Evolutionary conservation across 2,888 invertebrate genomes (phyloP).

Genomic region (Parelbella ahira): DNA sequence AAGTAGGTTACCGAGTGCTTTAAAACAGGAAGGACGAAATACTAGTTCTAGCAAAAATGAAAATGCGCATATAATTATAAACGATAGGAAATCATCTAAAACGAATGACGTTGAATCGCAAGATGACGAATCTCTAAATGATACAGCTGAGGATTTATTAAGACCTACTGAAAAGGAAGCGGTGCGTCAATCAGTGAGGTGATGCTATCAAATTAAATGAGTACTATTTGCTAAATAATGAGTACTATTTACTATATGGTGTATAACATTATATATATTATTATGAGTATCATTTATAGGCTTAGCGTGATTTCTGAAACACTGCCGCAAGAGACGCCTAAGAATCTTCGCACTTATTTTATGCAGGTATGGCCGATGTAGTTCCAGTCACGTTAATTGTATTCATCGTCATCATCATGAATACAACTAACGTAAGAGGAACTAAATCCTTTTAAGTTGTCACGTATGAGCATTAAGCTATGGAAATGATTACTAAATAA

Average conservation of each 20-base stretch:
- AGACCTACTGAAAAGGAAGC: constrained; percentile 32
- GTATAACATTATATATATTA: too few species aligned
- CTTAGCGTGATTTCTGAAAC: constrained; percentile 42
- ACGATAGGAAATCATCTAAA: constrained; percentile 3
- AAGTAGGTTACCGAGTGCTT: constrained; percentile 30
- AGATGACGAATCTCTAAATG: constrained; percentile 15
- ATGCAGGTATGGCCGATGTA: constrained; percentile 54
- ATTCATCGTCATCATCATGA: too few species aligned
- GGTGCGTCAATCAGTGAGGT: constrained; percentile 43
- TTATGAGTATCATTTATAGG: too few species aligned
- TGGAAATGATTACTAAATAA: too few species aligned
- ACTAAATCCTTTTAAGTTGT: too few species aligned
- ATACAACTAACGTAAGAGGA: too few species aligned
- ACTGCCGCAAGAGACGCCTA: constrained; percentile 27
- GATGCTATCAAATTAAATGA: too few species aligned
- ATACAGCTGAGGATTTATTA: constrained; percentile 36
- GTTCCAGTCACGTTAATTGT: too few species aligned
- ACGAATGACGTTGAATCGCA: constrained; percentile 6
- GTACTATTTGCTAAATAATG: too few species aligned
- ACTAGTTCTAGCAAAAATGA: constrained; percentile 29
- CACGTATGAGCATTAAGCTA: too few species aligned
- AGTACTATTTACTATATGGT: too few species aligned
- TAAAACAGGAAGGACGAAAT: constrained; percentile 26
- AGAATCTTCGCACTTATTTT: constrained; percentile 54
- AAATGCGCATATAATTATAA: constrained; percentile 23